phyloP scores from a whole-genome alignment of 2,113 vertebrate species.

The Zapornia atra region DNA sequence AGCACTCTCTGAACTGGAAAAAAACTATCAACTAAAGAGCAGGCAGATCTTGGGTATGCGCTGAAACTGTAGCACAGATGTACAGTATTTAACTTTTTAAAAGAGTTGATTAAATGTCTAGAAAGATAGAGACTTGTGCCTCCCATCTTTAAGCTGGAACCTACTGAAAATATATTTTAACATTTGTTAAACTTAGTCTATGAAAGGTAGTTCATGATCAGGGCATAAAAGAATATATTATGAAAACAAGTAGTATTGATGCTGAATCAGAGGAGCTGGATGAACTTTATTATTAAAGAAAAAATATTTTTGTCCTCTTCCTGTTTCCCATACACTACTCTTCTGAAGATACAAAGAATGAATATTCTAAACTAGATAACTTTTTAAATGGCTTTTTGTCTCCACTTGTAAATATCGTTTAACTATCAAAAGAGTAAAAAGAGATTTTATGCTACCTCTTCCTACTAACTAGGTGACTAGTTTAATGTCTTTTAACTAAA shows the following conservation, averaged over 20 bases:
- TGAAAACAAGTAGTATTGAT: background rate
- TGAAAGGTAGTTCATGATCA: background rate
- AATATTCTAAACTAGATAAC: background rate
- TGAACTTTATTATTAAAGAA: background rate
- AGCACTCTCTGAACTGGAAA: constrained; percentile 82
- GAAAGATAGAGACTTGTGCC: background rate
- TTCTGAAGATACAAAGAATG: background rate
- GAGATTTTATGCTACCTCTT: background rate
- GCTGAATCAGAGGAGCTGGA: background rate
- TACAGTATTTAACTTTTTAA: background rate
- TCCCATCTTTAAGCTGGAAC: background rate
- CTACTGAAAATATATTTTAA: background rate
- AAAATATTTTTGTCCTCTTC: background rate
- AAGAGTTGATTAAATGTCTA: background rate
- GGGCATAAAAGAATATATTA: background rate
- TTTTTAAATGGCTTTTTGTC: background rate
- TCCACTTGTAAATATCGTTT: background rate
- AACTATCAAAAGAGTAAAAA: background rate
- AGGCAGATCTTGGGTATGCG: constrained; percentile 89
- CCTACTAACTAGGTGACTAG: background rate
- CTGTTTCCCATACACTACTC: background rate
- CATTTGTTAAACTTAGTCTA: background rate
- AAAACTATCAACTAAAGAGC: constrained; percentile 83
- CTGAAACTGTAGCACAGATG: constrained; percentile 28
- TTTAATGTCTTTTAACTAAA: background rate